phyloP scores from a whole-genome alignment of 2,113 vertebrate genomes.

The Hepsetus odoe region DNA sequence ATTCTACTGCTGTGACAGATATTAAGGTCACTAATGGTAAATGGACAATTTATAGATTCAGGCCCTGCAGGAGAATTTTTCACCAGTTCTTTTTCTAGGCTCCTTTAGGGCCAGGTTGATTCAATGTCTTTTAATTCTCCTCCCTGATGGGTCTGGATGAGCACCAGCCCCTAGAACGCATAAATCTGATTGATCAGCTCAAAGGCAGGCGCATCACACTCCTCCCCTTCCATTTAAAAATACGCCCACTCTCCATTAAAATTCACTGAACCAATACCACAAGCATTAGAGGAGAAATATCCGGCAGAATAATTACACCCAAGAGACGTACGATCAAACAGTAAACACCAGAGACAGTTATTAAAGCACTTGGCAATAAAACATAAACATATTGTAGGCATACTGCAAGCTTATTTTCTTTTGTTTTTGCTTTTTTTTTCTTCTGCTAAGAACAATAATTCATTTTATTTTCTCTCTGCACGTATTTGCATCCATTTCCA shows the following conservation, averaged over 20 bases:
- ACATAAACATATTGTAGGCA: not conserved
- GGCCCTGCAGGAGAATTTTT: conserved; percentile 70
- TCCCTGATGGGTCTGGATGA: conserved; percentile 63
- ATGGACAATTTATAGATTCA: conserved; percentile 77
- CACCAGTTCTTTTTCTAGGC: conserved; percentile 63
- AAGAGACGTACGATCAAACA: conserved; percentile 7
- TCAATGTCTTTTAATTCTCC: conserved; percentile 71
- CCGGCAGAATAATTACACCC: conserved; percentile 16
- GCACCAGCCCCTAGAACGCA: conserved; percentile 58
- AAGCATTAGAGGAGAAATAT: conserved; percentile 3
- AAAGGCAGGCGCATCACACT: conserved; percentile 16
- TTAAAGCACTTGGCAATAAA: conserved; percentile 7
- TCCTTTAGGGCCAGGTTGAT: conserved; percentile 70
- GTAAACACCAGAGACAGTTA: not conserved
- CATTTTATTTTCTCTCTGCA: not conserved
- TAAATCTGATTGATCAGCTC: conserved; percentile 37
- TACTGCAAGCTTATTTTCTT: not conserved
- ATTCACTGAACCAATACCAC: not conserved
- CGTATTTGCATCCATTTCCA: conserved; percentile 10
- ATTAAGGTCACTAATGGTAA: conserved; percentile 75
- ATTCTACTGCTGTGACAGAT: conserved; percentile 72
- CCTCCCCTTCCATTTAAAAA: conserved; percentile 4
- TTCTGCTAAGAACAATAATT: conserved; percentile 5
- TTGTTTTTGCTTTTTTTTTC: not conserved
- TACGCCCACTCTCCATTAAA: conserved; percentile 21